Evolutionary conservation across 2,797 vertebrate genomes (phyloP).

Genomic region (Pristis pectinata): DNA sequence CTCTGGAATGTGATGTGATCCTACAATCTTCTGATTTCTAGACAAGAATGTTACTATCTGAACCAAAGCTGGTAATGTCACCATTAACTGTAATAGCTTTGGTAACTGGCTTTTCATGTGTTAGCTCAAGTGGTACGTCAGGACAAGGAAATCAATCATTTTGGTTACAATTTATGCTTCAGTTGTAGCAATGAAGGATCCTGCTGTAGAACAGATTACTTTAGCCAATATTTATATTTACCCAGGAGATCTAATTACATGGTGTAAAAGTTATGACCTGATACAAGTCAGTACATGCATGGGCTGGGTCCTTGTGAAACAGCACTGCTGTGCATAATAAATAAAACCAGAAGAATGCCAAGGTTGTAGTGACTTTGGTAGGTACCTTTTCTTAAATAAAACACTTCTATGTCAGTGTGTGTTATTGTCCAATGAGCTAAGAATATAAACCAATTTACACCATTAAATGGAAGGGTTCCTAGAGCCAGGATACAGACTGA

Average conservation of each 20-base stretch:
- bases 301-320: not conserved
- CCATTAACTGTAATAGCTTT: too few species aligned
- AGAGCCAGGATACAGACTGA: not conserved
- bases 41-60: too few species aligned
- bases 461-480: not conserved
- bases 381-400: not conserved
- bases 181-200: not conserved
- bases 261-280: not conserved
- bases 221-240: not conserved
- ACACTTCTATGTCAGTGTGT: not conserved
- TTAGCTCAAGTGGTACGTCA: not conserved
- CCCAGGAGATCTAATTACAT: not conserved
- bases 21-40: too few species aligned
- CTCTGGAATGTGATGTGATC: too few species aligned
- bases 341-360: not conserved
- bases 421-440: not conserved
- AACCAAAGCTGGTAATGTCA: too few species aligned
- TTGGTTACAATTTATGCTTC: not conserved
- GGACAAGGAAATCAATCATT: not conserved
- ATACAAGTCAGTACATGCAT: slow-evolving; percentile 1
- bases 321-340: too few species aligned
- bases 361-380: not conserved
- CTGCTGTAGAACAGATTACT: not conserved
- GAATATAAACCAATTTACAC: not conserved
- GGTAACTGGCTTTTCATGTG: not conserved